Base-by-base conservation (phyloP, 2,888 invertebrate genomes). In the Aethes cnicana region DNA sequence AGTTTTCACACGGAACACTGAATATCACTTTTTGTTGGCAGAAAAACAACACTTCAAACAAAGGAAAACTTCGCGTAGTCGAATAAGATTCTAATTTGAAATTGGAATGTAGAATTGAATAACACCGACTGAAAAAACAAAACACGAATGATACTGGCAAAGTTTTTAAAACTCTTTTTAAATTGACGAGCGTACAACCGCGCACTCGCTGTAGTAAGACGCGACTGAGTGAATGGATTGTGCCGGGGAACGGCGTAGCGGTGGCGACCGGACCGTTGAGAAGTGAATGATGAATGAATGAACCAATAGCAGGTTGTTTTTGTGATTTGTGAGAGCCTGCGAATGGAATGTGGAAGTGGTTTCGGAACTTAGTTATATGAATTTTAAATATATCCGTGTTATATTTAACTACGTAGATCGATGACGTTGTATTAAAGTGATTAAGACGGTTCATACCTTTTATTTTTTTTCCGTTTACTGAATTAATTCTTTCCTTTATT, bases 1-100 rank as follows among this genome's bases (percentile, higher is more conserved):
- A 43, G 52, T 57, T 59, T 63, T 66, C 66, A 58, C 66, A 66
- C 72, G 59, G 61, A 43, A 59, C 68, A 66, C 65, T 53, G 54
- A 33, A 39, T 32, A 36, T 35, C 42, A 61, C 60, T 57, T 59
- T 58, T 64, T 62, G 63, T 59, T 56, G 58, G n/a, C n/a, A n/a
- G n/a, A n/a, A n/a, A n/a, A n/a, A n/a, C n/a, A n/a, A n/a, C n/a
- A 25, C 9, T 53, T 41, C 37, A 47, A 47, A 25, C 32, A 47
- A 43, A 54, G 47, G 54, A 33, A 25, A 26, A n/a, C n/a, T n/a
- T n/a, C n/a, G n/a, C n/a, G n/a, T n/a, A n/a, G n/a, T n/a, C 37
- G 32, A 39, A 39, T 33, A 25, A 30, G 44, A 52, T 44, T 52
- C 32, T 30, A 26, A 37, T 2, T 9, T 18, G 9, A 50, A 36